phyloP scores from a whole-genome alignment of 1,140 invertebrate genomes.

The Octopus sinensis region DNA sequence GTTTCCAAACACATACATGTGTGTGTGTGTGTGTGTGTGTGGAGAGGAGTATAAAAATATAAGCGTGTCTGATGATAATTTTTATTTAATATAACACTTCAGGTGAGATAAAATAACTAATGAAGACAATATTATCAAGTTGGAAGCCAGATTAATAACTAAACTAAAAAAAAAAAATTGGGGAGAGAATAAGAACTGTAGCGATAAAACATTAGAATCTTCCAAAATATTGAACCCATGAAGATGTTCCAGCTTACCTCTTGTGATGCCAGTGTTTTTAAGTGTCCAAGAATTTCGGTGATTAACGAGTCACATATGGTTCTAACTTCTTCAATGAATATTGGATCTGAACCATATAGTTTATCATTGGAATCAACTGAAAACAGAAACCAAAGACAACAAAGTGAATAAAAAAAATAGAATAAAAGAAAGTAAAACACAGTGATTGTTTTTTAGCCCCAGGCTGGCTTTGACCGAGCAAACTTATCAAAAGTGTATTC shows the following conservation, averaged over 20 bases:
- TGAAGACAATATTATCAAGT: not conserved
- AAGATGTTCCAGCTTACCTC: conserved; percentile 46
- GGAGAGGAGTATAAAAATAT: no score
- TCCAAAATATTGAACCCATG: not conserved
- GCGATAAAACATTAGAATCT: not conserved
- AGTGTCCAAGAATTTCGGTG: conserved; percentile 72
- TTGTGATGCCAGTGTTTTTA: conserved; percentile 59
- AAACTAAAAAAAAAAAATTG: not conserved
- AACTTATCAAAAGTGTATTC: not conserved
- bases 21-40: no score
- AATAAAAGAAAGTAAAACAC: not conserved
- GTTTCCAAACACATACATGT: no score
- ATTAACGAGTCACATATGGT: conserved; percentile 74
- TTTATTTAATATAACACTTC: no score
- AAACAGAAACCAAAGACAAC: conserved; percentile 41
- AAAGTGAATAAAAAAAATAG: not conserved
- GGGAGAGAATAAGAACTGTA: not conserved
- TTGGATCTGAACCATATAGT: conserved; percentile 84
- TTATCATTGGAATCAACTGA: conserved; percentile 89
- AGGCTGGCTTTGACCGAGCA: no score
- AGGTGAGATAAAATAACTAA: not conserved
- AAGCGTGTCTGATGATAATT: no score
- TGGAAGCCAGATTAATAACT: not conserved
- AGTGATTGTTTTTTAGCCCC: not conserved
- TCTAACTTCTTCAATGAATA: conserved; percentile 79